Conservation (phyloP, 2,888 invertebrate genomes). For the Drosophila falleni region DNA sequence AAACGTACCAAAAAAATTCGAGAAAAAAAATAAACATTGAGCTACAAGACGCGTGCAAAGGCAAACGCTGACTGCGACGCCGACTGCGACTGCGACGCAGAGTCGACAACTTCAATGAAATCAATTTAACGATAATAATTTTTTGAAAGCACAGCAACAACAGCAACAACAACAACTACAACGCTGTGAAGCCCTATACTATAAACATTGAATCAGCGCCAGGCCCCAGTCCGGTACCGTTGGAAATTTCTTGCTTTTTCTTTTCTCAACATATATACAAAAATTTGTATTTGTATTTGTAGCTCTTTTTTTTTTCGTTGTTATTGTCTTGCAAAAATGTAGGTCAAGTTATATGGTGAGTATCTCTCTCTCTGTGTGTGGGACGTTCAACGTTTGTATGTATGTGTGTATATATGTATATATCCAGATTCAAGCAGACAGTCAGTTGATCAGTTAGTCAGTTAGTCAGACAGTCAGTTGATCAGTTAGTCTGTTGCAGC, state of each 20-base stretch:
- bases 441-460: conserved; percentile 12
- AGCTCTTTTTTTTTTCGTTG: conserved; percentile 66
- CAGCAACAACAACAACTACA: conserved; percentile 22
- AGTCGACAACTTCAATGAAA: conserved; percentile 77
- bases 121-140: conserved; percentile 82
- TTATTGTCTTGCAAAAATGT: conserved; percentile 82
- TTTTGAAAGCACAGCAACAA: conserved; percentile 71
- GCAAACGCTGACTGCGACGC: conserved; percentile 41
- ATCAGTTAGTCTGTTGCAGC: conserved; percentile 36
- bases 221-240: conserved; percentile 77
- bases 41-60: conserved; percentile 66
- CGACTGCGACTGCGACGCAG: conserved; percentile 9
- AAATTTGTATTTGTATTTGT: conserved; percentile 61
- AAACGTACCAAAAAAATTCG: conserved; percentile 42
- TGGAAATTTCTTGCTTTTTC: conserved; percentile 84
- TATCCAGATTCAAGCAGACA: conserved; percentile 31
- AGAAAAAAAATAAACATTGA: conserved; percentile 24
- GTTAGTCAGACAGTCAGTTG: conserved; percentile 28
- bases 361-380: conserved; percentile 63
- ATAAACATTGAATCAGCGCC: conserved; percentile 73
- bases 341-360: conserved; percentile 83
- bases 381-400: conserved; percentile 63
- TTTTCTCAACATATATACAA: conserved; percentile 62
- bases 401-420: not conserved
- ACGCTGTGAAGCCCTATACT: conserved; percentile 73